Evolutionary conservation across 2,888 invertebrate genomes (phyloP), one percentile per base, ranked within the genome.

Genomic region (Hypsopygia costalis): DNA sequence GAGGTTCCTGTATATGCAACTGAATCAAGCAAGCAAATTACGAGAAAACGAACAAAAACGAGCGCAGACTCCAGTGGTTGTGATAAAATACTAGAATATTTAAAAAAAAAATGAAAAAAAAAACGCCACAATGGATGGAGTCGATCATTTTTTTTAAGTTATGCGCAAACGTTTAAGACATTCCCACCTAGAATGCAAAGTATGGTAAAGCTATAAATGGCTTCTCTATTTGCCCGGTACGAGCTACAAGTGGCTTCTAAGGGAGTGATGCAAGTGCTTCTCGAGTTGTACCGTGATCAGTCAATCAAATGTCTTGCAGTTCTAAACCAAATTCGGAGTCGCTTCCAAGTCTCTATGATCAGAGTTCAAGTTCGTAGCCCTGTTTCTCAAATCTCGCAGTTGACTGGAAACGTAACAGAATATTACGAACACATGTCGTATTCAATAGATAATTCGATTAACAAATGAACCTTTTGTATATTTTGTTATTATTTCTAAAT

Each of bases 201-300:
- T 43, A 43, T 43, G 42, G 31, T 43, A 34, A 43, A 43, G 28
- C 43, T 43, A 39, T 25, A 43, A 43, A 43, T 39, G 28, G 43
- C 43, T 34, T 31, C 39, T 35, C 35, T 43, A 7, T 38, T 43
- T 43, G 43, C 38, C 38, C 38, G 38, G 35, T 43, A 43, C 32
- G 43, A 43, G 34, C 34, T 43, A 38, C 42, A 43, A 43, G 34
- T 43, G 31, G 38, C 30, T 37, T n/a, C n/a, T 37, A 38, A 43
- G 42, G 38, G 16, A 38, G 34, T 43, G 42, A 43, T 43, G 37
- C 42, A 43, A 38, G 29, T 43, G 42, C 33, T 37, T 37, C 42
- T 37, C 37, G 29, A 37, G 33, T 42, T 37, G 42, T 37, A 42
- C 42, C 16, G 21, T 33, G 28, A 37, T 42, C 37, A 42, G 21